These are phyloP conservation scores for Perccottus glenii DNA, from an alignment of 2,113 vertebrate species.

Conservation along the genomic window DNA sequence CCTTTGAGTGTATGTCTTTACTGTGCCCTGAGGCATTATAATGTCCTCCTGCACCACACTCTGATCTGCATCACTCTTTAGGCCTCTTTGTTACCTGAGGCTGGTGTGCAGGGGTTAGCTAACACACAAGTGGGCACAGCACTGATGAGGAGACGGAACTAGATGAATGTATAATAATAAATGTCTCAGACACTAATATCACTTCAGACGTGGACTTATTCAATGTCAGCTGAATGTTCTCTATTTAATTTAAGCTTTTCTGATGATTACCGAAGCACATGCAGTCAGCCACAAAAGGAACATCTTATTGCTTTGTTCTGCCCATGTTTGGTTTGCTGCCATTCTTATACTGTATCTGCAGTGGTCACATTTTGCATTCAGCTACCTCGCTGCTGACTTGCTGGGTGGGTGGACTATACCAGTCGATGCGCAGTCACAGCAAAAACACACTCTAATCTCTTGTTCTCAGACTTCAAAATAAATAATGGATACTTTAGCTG, in stretches of 20 bases:
- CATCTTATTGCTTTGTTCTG: background rate
- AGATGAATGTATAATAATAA: no score
- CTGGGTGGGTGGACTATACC: background rate
- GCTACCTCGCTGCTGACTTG: background rate
- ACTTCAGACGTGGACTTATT: no score
- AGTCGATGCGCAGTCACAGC: background rate
- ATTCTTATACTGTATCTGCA: background rate
- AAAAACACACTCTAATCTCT: conserved; percentile 1
- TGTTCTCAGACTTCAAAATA: background rate
- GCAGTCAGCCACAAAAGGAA: background rate
- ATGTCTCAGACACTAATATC: no score
- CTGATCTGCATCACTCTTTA: background rate
- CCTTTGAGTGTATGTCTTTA: background rate
- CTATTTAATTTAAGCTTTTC: background rate
- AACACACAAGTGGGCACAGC: no score
- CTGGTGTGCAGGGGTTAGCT: background rate
- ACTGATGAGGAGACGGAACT: no score
- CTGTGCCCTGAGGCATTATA: background rate
- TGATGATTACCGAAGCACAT: background rate
- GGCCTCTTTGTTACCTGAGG: background rate
- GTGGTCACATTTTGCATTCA: background rate
- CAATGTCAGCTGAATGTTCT: background rate
- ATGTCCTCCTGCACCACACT: conserved; percentile 1
- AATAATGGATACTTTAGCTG: background rate
- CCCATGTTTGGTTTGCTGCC: background rate